Evolutionary conservation across 2,888 invertebrate genomes (phyloP), one percentile per base, ranked within the genome.

Genomic region (Panzeria rudis): DNA sequence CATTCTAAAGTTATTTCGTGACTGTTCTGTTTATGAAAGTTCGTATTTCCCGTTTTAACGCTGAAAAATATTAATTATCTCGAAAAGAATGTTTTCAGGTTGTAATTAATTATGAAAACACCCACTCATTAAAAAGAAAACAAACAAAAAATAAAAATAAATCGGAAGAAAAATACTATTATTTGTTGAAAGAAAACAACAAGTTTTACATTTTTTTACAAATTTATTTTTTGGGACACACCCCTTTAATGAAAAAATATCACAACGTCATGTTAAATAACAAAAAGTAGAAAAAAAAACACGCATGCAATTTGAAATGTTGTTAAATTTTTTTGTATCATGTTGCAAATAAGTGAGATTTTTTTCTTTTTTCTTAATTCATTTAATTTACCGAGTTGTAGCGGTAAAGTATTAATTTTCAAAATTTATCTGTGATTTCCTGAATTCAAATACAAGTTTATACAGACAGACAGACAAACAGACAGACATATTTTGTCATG

Each of bases 341-440:
- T 23, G 17, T 64, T 52, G 52, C 47, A 64, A 64, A 35, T 44
- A 32, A 72, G 47, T 47, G 13, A 76, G 35, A 23, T 17, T 1
- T 2, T 44, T 52, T 52, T 9, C n/a, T 72, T 41, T 76, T 62
- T 41, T 54, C 61, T 62, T 35, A 50, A 68, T 41, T 66, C 68
- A 62, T 44, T 61, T 41, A 41, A 52, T 75, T 76, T 69, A 62
- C 68, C 61, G 41, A 62, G 59, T 25, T 62, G 50, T 17, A 8
- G 15, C n/a, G 23, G 50, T n/a, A n/a, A n/a, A n/a, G 73, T 81
- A 71, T 76, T 62, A 64, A 64, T 82, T 76, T 76, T 50, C 54
- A 54, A 54, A 77, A 76, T 56, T 56, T 25, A 71, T 44, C 56
- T 64, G 17, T 47, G 35, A 72, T 56, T 83, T 83, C 82, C 82